Conservation (phyloP, 2,797 vertebrate species). For the Halcyon leucocephala region DNA sequence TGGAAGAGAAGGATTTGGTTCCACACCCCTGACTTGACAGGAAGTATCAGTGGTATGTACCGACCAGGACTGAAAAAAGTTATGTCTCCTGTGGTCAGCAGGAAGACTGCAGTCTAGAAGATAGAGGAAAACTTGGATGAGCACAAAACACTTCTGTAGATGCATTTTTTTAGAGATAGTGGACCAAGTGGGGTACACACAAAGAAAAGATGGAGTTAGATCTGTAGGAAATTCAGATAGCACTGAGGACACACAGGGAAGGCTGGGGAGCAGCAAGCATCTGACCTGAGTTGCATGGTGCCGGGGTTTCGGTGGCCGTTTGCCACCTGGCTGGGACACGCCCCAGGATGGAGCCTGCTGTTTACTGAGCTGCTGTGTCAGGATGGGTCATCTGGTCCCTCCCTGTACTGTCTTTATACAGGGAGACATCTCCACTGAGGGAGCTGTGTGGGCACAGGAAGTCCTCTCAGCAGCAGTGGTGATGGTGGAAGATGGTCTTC, state of each 20-base stretch:
- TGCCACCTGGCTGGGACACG: not conserved
- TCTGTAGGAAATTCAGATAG: not conserved
- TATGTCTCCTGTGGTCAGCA: not conserved
- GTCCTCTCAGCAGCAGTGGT: not conserved
- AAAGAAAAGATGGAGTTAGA: rapidly evolving
- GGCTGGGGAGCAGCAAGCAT: not conserved
- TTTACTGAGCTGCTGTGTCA: not conserved
- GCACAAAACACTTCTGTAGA: not conserved
- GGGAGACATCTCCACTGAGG: not conserved
- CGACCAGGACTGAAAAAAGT: not conserved
- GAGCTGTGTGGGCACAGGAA: rapidly evolving
- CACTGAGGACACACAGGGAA: rapidly evolving
- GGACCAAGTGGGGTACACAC: rapidly evolving
- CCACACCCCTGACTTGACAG: not conserved
- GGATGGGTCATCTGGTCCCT: not conserved
- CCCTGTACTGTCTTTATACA: rapidly evolving
- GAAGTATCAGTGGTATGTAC: rapidly evolving
- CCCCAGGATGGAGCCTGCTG: rapidly evolving
- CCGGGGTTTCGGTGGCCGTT: not conserved
- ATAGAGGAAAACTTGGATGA: not conserved
- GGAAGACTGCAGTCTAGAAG: not conserved
- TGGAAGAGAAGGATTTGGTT: not conserved
- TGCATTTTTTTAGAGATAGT: not conserved
- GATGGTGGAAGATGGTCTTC: not conserved
- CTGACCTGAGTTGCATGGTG: rapidly evolving